A percentile compares a stretch with the other conserved stretches of the same genome.
Evolutionary conservation across 2,113 vertebrate genomes (phyloP).

Genomic region (Mus pahari): DNA sequence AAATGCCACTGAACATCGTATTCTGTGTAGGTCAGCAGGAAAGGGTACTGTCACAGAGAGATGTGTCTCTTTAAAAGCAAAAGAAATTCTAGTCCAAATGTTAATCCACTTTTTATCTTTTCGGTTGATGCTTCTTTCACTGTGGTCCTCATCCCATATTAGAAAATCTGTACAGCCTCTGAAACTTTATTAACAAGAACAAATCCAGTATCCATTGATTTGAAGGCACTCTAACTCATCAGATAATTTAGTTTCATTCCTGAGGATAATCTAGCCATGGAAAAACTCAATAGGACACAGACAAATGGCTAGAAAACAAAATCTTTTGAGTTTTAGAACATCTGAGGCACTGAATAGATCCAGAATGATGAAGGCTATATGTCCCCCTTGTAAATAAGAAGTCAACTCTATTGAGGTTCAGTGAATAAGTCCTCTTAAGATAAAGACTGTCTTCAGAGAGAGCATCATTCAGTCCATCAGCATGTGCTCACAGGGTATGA

Average conservation of each 20-base stretch:
- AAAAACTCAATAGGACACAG: neutral
- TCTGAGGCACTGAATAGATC: neutral
- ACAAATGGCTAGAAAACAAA: neutral
- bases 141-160: neutral
- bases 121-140: conserved; percentile 54
- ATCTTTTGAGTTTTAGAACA: neutral
- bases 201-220: conserved; percentile 72
- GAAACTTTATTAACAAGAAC: conserved; percentile 76
- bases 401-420: neutral
- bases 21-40: conserved; percentile 8
- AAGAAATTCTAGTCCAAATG: conserved; percentile 10
- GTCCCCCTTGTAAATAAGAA: neutral
- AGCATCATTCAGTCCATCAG: neutral
- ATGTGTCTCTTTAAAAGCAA: conserved; percentile 5
- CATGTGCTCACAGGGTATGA: too few species aligned
- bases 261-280: neutral
- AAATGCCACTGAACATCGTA: conserved; percentile 5
- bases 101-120: conserved; percentile 34
- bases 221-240: conserved; percentile 89
- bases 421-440: neutral
- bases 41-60: neutral
- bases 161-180: conserved; percentile 58
- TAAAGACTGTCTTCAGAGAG: neutral
- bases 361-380: neutral
- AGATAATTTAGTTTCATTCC: conserved; percentile 88